These are phyloP conservation scores for Acronicta alni DNA, from an alignment of 2,888 invertebrate genomes.

Conservation along the genomic window DNA sequence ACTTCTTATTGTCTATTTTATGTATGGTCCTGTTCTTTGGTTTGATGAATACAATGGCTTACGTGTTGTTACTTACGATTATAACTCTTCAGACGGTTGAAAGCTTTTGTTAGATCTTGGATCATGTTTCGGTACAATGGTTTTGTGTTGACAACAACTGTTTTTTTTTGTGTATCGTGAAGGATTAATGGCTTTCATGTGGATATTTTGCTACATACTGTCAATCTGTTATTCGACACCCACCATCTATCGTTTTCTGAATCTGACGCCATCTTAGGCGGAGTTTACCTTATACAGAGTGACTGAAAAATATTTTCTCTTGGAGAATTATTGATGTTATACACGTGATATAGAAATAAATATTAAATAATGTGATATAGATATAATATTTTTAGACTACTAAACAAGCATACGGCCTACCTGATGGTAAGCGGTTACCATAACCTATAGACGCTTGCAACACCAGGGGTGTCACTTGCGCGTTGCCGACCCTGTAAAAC, in stretches of 20 bases:
- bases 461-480: too few relatives aligned
- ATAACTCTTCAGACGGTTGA: neutral
- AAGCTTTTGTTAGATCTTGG: conserved; percentile 8
- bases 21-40: neutral
- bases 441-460: too few relatives aligned
- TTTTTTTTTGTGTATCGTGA: neutral
- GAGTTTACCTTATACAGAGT: neutral
- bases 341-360: too few relatives aligned
- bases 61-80: neutral
- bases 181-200: conserved; percentile 10
- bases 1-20: neutral
- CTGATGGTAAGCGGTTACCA: too few relatives aligned
- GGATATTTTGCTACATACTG: conserved; percentile 2
- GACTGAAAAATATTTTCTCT: neutral
- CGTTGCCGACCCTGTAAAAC: too few relatives aligned
- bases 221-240: conserved; percentile 1
- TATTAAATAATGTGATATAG: too few relatives aligned
- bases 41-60: conserved; percentile 2
- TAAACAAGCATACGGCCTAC: too few relatives aligned
- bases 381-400: too few relatives aligned
- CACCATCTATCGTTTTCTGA: neutral
- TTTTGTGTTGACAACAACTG: conserved; percentile 3
- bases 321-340: too few relatives aligned
- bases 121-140: conserved; percentile 2
- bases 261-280: neutral